Percentiles rank a stretch among this genome's conserved stretches.
Conservation (phyloP, 2,113 vertebrate genomes). For the Pardalotus punctatus region DNA sequence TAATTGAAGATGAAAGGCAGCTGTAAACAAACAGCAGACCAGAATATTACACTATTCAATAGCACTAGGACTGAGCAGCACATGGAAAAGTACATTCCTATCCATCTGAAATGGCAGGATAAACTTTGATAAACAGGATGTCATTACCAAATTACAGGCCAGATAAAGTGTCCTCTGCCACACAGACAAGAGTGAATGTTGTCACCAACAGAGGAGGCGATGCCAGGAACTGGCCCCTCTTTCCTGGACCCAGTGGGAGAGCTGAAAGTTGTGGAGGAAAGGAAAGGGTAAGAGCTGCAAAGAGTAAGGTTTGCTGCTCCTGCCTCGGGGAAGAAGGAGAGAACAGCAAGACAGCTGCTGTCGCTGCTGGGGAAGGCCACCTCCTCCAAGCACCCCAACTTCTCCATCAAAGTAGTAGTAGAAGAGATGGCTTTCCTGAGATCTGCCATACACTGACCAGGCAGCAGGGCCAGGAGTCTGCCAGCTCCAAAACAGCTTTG, state of each 20-base stretch:
- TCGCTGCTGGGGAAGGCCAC: neutral
- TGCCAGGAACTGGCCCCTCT: neutral
- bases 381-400: neutral
- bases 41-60: neutral
- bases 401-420: too few species aligned
- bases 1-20: slow-evolving; percentile 66
- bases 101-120: neutral
- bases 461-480: neutral
- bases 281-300: neutral
- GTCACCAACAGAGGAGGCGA: neutral
- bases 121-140: neutral
- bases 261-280: neutral
- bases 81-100: slow-evolving; percentile 13
- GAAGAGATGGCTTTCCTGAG: neutral
- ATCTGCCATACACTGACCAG: rapidly evolving
- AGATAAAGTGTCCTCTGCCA: neutral
- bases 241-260: neutral
- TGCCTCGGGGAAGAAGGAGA: neutral
- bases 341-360: neutral
- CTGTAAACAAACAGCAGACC: slow-evolving; percentile 27
- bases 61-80: neutral
- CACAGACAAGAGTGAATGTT: neutral
- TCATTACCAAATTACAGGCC: neutral
- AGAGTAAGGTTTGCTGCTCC: neutral
- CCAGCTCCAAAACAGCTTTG: neutral